Evolutionary conservation across 2,113 vertebrate species (phyloP).

Genomic region (Hoplias malabaricus): DNA sequence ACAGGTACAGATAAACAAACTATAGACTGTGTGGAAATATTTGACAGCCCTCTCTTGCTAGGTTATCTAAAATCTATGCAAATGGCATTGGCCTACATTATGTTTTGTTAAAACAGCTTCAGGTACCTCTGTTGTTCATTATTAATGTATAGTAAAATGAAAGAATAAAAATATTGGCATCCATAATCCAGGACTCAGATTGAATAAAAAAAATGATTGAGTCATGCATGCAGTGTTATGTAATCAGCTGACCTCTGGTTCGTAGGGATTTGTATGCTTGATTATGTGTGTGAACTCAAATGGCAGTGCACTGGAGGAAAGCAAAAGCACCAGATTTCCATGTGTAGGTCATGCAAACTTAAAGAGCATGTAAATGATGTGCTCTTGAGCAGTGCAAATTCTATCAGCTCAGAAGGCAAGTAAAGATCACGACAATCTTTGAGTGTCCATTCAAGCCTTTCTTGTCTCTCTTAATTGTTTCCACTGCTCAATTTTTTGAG

Average conservation of each 20-base stretch:
- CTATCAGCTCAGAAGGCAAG: neutral
- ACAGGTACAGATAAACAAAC: neutral
- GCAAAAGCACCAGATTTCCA: constrained; percentile 15
- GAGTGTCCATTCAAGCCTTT: neutral
- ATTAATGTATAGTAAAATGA: neutral
- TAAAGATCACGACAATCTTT: neutral
- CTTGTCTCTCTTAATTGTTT: too few relatives aligned
- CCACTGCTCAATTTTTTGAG: too few relatives aligned
- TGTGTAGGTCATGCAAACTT: neutral
- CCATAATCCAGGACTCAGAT: neutral
- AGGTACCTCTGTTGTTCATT: neutral
- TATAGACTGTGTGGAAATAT: neutral
- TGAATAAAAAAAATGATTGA: neutral
- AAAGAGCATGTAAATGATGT: constrained; percentile 9
- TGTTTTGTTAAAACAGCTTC: neutral
- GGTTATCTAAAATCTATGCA: neutral
- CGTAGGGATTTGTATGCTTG: neutral
- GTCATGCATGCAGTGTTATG: neutral
- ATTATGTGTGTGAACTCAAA: constrained; percentile 1
- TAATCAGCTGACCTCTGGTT: constrained; percentile 22
- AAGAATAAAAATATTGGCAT: neutral
- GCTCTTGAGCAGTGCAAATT: neutral
- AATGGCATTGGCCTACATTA: neutral
- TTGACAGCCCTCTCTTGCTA: neutral
- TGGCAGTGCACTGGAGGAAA: constrained; percentile 5